These are phyloP conservation scores for Pocillopora grandis DNA, from an alignment of 92 coral and sea anemone species.

Conservation along the genomic window DNA sequence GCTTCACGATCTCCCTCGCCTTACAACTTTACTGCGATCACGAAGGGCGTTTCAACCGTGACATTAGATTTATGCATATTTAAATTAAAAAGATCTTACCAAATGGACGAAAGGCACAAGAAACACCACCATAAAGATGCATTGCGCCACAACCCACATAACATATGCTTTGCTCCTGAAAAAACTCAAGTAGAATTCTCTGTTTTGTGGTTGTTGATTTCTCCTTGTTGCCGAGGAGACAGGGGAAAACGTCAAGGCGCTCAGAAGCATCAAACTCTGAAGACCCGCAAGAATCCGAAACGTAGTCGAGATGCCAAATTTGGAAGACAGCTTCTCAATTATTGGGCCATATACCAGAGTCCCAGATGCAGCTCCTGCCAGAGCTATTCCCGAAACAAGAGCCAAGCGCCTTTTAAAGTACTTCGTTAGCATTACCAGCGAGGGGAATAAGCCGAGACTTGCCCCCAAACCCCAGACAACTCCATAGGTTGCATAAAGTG, in stretches of 20 bases:
- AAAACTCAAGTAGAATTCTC: conserved; percentile 15
- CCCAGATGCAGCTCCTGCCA: conserved; percentile 70
- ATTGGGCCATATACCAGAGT: conserved; percentile 52
- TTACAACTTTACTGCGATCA: too few species aligned
- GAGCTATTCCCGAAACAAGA: conserved; percentile 64
- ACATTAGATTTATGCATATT: too few species aligned
- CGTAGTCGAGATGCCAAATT: conserved; percentile 58
- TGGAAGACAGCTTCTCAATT: conserved; percentile 37
- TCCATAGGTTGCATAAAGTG: conserved; percentile 66
- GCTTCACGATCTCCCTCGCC: too few species aligned
- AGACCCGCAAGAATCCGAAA: conserved; percentile 62
- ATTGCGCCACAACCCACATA: conserved; percentile 67
- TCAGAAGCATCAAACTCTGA: conserved; percentile 48
- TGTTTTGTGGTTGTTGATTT: not conserved
- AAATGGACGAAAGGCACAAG: conserved; percentile 87
- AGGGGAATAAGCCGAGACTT: conserved; percentile 69
- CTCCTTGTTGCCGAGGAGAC: conserved; percentile 16
- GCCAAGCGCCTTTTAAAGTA: conserved; percentile 67
- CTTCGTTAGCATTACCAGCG: conserved; percentile 61
- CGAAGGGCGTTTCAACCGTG: too few species aligned
- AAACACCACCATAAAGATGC: conserved; percentile 72
- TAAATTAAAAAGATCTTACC: conserved; percentile 49
- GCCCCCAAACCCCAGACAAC: conserved; percentile 69
- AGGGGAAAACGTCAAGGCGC: conserved; percentile 53
- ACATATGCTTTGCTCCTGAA: conserved; percentile 69